Conservation (phyloP, 2,797 vertebrate species). For the Spea hammondii region DNA sequence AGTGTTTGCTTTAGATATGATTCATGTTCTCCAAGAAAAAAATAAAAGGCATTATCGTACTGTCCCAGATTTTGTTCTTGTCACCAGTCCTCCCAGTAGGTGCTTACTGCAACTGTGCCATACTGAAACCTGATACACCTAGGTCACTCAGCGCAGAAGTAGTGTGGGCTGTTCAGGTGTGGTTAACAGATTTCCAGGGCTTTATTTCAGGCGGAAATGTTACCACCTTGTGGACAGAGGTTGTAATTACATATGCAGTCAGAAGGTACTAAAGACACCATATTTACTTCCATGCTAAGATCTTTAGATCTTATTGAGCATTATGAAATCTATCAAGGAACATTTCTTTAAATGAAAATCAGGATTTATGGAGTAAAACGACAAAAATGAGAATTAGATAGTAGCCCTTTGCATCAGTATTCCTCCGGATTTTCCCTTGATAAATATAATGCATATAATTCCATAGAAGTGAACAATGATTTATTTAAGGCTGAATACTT, state of each 20-base stretch:
- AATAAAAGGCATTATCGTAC: not conserved
- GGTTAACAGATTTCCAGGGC: slow-evolving; percentile 2
- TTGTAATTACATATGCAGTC: not conserved
- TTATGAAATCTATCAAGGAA: too few relatives aligned
- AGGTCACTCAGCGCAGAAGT: slow-evolving; percentile 5
- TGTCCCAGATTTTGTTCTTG: slow-evolving; percentile 7
- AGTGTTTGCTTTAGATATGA: slow-evolving; percentile 42
- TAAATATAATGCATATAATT: too few relatives aligned
- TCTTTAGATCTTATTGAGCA: too few relatives aligned
- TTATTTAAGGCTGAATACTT: too few relatives aligned
- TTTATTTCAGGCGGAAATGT: slow-evolving; percentile 27
- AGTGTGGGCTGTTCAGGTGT: slow-evolving; percentile 15
- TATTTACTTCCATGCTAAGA: too few relatives aligned
- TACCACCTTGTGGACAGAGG: slow-evolving; percentile 68
- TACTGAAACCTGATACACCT: slow-evolving; percentile 32
- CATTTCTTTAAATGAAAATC: too few relatives aligned
- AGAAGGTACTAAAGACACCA: too few relatives aligned
- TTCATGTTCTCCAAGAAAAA: slow-evolving; percentile 22
- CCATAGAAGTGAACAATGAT: too few relatives aligned
- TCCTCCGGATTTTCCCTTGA: too few relatives aligned
- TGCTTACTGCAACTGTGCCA: not conserved
- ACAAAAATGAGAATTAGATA: too few relatives aligned
- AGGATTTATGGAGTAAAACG: too few relatives aligned
- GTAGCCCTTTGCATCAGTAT: too few relatives aligned
- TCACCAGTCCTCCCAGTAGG: slow-evolving; percentile 9